phyloP scores from a whole-genome alignment of 2,888 invertebrate genomes.

The Taphrorychus bicolor region DNA sequence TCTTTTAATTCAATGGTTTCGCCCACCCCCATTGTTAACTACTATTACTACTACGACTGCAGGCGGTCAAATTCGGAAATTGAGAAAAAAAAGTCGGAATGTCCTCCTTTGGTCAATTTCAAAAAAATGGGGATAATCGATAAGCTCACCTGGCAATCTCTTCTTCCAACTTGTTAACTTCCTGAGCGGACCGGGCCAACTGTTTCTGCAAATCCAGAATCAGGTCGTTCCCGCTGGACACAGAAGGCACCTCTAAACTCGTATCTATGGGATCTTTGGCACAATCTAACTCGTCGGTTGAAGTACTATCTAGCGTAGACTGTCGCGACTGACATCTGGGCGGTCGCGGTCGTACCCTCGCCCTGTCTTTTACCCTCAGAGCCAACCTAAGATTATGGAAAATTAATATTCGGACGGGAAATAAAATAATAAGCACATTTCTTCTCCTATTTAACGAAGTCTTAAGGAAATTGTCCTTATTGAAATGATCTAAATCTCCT shows the following conservation, averaged over 20 bases:
- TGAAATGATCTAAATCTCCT: too few relatives aligned
- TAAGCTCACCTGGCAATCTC: slow-evolving; percentile 65
- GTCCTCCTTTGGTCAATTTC: too few relatives aligned
- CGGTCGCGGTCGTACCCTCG: slow-evolving; percentile 52
- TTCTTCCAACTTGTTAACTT: slow-evolving; percentile 72
- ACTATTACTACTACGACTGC: too few relatives aligned
- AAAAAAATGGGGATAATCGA: not conserved
- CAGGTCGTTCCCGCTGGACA: slow-evolving; percentile 72
- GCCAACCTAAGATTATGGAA: slow-evolving; percentile 20
- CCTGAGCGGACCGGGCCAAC: slow-evolving; percentile 68
- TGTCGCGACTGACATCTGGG: slow-evolving; percentile 61
- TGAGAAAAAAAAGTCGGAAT: too few relatives aligned
- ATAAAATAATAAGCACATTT: not conserved
- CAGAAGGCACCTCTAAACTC: slow-evolving; percentile 55
- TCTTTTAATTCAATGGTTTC: too few relatives aligned
- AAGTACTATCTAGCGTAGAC: slow-evolving; percentile 70
- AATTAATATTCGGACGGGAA: too few relatives aligned
- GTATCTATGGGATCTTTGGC: slow-evolving; percentile 49
- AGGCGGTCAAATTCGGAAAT: too few relatives aligned
- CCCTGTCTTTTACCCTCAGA: slow-evolving; percentile 62
- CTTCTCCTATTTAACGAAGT: not conserved
- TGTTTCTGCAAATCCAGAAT: slow-evolving; percentile 76
- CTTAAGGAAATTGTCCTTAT: not conserved
- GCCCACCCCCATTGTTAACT: too few relatives aligned
- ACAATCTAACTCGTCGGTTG: slow-evolving; percentile 65